Base-by-base conservation (phyloP, 2,797 vertebrate species). In the Cuniculus paca region DNA sequence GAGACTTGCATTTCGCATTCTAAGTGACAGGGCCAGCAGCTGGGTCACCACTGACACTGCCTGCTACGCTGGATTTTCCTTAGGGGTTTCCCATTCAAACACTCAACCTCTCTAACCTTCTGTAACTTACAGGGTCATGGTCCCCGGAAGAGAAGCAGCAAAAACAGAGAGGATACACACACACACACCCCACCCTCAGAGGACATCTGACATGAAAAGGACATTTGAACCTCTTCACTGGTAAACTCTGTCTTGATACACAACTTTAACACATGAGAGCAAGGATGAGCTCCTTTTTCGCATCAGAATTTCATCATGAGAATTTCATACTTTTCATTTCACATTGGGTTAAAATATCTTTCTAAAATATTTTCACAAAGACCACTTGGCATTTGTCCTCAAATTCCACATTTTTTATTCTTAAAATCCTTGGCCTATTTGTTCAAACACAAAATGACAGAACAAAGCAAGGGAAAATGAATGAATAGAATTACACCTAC, bases 301-400 rank as follows among this genome's bases (percentile, higher is more conserved):
- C 31, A 61, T 65, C 70, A 81, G 91, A 90, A 96, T 87, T 80
- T 50, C 72, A 90, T 6, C 7, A 1, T 28, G 50, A 45, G 68
- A 78, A 95, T 68, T 75, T 77, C 24, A 92, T 42, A 45, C 36
- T 79, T 89, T 86, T 88, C 70, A 79, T 93, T 84, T 77, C 61
- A 78, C 13, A 39, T 77, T 96, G 63, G 39, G 39, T 91, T 94
- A 82, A 96, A 92, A 56, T 54, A 78, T 50, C 78, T 96, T 65
- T 82, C 82, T 28, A 20, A 78, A 78, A 34, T 78, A 78, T 52
- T 52, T 78, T 94, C 22, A 61, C n/a, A 75, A 83, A 88, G 42
- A 86, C 58, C 68, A 93, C 31, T 50, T 83, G 91, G 26, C 11
- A 81, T 72, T 74, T 80, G 58, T 50, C 12, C 61, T 61, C 48